These are phyloP conservation scores for Paratilapia polleni DNA, from an alignment of 2,113 vertebrate genomes.

Conservation along the genomic window DNA sequence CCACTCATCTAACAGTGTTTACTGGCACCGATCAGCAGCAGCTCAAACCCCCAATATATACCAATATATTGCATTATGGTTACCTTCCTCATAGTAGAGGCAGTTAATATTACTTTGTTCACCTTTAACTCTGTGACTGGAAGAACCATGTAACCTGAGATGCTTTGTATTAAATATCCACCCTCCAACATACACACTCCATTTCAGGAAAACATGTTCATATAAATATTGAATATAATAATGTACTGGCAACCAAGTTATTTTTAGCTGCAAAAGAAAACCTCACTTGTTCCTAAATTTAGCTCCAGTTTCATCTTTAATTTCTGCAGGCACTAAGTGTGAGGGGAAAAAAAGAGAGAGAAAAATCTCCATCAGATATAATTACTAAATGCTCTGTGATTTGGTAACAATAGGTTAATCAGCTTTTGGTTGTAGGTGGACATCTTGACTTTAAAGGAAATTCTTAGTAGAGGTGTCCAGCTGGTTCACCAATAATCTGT, in stretches of 20 bases:
- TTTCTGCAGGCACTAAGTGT: constrained; percentile 4
- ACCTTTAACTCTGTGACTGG: background rate
- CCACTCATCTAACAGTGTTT: background rate
- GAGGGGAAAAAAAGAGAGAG: background rate
- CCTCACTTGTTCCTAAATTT: constrained; percentile 31
- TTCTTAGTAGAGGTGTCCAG: background rate
- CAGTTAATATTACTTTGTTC: background rate
- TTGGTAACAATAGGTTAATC: background rate
- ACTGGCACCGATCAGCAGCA: background rate
- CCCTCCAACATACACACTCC: background rate
- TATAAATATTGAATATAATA: constrained; percentile 9
- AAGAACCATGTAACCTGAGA: background rate
- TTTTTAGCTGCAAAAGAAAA: constrained; percentile 40
- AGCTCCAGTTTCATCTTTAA: constrained; percentile 28
- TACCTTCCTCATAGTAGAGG: background rate
- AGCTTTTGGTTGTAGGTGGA: background rate
- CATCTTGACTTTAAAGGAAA: no score
- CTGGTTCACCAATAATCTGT: background rate
- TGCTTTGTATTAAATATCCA: background rate
- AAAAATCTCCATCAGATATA: background rate
- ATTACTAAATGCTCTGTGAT: background rate
- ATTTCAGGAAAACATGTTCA: background rate
- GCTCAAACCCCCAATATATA: background rate
- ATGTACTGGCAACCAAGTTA: constrained; percentile 7
- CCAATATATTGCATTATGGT: background rate